Evolutionary conservation across 2,797 vertebrate genomes (phyloP).

Genomic region (Falco biarmicus): DNA sequence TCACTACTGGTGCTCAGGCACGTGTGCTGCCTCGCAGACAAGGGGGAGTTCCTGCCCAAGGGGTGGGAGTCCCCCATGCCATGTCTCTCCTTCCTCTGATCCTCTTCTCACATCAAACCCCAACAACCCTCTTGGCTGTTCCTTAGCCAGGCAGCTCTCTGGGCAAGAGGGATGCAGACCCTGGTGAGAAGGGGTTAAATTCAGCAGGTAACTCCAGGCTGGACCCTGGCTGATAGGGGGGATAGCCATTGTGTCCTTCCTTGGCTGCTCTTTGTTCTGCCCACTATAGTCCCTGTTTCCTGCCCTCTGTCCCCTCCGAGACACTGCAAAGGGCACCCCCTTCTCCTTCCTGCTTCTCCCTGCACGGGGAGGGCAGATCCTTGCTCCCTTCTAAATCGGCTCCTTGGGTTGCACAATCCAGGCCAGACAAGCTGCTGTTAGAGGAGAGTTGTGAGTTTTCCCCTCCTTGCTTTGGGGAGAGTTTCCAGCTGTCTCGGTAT

Average conservation of each 20-base stretch:
- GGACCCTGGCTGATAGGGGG: neutral
- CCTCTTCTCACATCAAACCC: neutral
- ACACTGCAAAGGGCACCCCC: neutral
- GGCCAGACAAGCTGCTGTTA: neutral
- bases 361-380: neutral
- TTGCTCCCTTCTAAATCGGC: neutral
- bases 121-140: neutral
- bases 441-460: neutral
- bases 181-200: conserved; percentile 31
- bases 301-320: conserved; percentile 51
- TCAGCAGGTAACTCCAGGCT: conserved; percentile 14
- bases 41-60: neutral
- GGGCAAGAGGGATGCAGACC: neutral
- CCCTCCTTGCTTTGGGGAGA: neutral
- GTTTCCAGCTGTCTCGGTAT: neutral
- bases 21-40: rapidly evolving
- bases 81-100: rapidly evolving
- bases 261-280: conserved; percentile 50
- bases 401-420: neutral
- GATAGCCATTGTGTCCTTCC: conserved; percentile 47
- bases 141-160: neutral
- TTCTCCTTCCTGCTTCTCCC: conserved; percentile 42
- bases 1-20: neutral
- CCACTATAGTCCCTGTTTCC: conserved; percentile 65
- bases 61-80: neutral